Base-by-base conservation (phyloP, 2,113 vertebrate genomes). In the Caranx ignobilis region DNA sequence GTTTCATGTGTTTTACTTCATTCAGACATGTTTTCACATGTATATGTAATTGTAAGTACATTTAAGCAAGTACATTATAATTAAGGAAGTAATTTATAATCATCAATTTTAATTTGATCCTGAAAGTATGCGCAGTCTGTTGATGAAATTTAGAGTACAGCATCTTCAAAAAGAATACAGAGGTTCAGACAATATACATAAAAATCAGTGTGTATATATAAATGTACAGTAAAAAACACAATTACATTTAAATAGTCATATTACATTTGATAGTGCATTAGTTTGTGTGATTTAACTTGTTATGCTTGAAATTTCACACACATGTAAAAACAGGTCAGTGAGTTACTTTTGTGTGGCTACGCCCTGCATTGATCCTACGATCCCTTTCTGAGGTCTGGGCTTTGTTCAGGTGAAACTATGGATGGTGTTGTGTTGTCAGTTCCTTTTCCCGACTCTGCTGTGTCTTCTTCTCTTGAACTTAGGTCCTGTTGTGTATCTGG, bases 401-500 rank as follows among this genome's bases (percentile, higher is more conserved):
- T 72, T 67, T 71, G 69, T 35, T 75, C 47, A 50, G 21, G 34
- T 65, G 69, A 62, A 47, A 35, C 32, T 18, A 56, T 73, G 3
- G 18, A 63, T 26, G 57, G 13, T 47, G 62, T 66, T 50, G 62
- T 71, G 57, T 12, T 77, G 70, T 7, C 59, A 45, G 1, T 34
- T 74, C n/a, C 86, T 73, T 75, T 68, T 31, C 26, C 75, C 3
- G 57, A 74, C 9, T 73, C 81, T 39, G 48, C 0, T 45, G 57
- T 15, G 50, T 64, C 32, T 1, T 79, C 34, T 1, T 43, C 72
- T 65, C 1, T 47, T 67, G 52, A 73, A 37, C 2, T 15, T 2
- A 2, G 31, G 26, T 85, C 64, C 2, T 1, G 41, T 35, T 79
- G 31, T 55, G 59, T 57, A n/a, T 84, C 75, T 57, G 79, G 3